A percentile compares a stretch with the other conserved stretches of the same genome.
These are phyloP conservation scores for Andrena bucephala DNA, from an alignment of 2,888 invertebrate species.

Conservation along the genomic window DNA sequence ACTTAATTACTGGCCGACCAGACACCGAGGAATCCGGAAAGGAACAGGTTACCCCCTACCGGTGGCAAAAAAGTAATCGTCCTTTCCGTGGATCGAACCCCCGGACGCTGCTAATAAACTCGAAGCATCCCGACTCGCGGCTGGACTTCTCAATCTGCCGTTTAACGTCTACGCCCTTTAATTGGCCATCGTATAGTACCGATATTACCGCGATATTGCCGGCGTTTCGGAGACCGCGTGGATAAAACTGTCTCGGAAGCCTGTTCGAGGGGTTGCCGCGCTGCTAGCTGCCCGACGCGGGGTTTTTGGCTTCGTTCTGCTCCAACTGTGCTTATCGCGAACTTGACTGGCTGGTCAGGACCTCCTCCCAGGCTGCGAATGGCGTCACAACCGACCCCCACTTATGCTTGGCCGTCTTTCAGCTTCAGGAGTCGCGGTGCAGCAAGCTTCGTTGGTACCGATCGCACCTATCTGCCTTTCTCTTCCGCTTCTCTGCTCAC, in stretches of 20 bases:
- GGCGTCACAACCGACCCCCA: background rate
- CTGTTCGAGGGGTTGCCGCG: background rate
- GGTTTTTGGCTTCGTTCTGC: background rate
- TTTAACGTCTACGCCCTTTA: constrained; percentile 53
- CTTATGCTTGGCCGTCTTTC: background rate
- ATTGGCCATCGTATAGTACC: constrained; percentile 37
- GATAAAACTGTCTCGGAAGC: constrained; percentile 22
- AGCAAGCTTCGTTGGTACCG: too few species aligned
- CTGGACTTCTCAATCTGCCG: constrained; percentile 63
- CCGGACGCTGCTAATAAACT: constrained; percentile 52
- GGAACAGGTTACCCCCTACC: constrained; percentile 42
- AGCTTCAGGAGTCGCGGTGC: too few species aligned
- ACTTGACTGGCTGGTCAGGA: background rate
- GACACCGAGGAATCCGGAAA: constrained; percentile 59
- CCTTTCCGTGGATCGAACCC: background rate
- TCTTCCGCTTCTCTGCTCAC: too few species aligned
- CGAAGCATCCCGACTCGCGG: constrained; percentile 46
- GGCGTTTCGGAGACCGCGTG: background rate
- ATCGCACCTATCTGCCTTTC: too few species aligned
- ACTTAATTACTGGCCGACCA: constrained; percentile 61
- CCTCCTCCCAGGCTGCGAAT: background rate
- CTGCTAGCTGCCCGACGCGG: background rate
- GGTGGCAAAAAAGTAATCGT: constrained; percentile 5
- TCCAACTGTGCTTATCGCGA: background rate
- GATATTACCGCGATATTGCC: constrained; percentile 25